Evolutionary conservation across 2,888 invertebrate genomes (phyloP), one percentile per base, ranked within the genome.

Genomic region (Philereme transversata): DNA sequence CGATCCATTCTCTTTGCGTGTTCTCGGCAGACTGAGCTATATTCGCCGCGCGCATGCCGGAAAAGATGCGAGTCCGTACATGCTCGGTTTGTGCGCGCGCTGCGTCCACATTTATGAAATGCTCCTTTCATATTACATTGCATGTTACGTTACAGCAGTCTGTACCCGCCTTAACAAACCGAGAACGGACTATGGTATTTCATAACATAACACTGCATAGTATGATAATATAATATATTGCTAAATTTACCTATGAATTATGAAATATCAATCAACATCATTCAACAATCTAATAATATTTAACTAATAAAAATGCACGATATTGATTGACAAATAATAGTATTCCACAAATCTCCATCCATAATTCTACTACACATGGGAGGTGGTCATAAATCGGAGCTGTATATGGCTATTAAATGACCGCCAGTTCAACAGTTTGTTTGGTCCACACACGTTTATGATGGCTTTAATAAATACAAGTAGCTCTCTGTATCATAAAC

Each of bases 401-500:
- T 66, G 62, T 66, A 66, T 65, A 64, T 60, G 41, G 62, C 66
- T 68, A 65, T 63, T 65, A 68, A 59, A 65, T 65, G 69, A 67
- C 68, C 61, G 66, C 61, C 65, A 61, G 66, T 65, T 69, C 62
- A 62, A 64, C 71, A 67, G 68, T 69, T 62, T 70, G 71, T 70
- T 71, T 69, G 69, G 64, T 70, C 65, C 65, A 68, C 66, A 69
- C 68, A 63, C 58, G 66, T 69, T 71, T 72, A 73, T 72, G 67
- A 65, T 70, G 46, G 69, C 69, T 65, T 68, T 72, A 74, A 76
- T 75, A 75, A 76, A 77, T 72, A 75, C 71, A 70, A 74, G 74
- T 74, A 77, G 76, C 72, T 71, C 64, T 74, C 68, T 64, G 72
- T 73, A 71, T 73, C 71, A 75, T 77, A 79, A 77, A 75, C 75